Base-by-base conservation (phyloP, 2,113 vertebrate species). In the Caranx melampygus region DNA sequence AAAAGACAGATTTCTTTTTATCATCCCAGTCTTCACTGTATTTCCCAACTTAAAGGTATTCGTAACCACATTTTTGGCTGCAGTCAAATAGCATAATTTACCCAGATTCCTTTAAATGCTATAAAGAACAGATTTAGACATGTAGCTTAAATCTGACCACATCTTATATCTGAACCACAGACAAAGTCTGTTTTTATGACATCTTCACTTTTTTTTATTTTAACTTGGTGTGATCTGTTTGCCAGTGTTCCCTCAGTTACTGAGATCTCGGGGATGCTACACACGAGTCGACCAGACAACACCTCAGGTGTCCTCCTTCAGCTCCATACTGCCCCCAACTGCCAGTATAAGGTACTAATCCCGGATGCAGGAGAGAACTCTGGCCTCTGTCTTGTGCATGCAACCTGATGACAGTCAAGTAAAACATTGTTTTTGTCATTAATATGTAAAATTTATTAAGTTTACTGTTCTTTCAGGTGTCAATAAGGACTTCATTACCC, bases 281-380 rank as follows among this genome's bases (percentile, higher is more conserved):
- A 99, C 67, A 88, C 95, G 33, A 95, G 96, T 87, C 95, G 92
- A 55, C 96, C 95, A 60, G 95, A 94, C 81, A 95, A 96, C 69
- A 83, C 94, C 42, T 96, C 91, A 81, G 87, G 85, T 44, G 91
- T 95, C 91, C 71, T 95, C 91, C 82, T 99, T 68, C 95, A 96
- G 83, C 97, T 99, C 91, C 96, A 98, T 89, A 97, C 97, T 70
- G 95, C 97, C 35, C 94, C 96, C 82, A 96, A 97, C 91, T 99
- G 98, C 91, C 95, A 95, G n/a, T 99, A 99, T 84, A 97, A 98
- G 96, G 98, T 99, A 93, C 26, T 47, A 13, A 45, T 20, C 15
- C 11, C 37, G 34, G 18, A 3, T 4, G 42, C 40, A 37, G 26
- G 26, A 26, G 26, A 26, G 26, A 1, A 26, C 26, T 26, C 26